Conservation (phyloP, 2,113 vertebrate species). For the Ursus arctos region DNA sequence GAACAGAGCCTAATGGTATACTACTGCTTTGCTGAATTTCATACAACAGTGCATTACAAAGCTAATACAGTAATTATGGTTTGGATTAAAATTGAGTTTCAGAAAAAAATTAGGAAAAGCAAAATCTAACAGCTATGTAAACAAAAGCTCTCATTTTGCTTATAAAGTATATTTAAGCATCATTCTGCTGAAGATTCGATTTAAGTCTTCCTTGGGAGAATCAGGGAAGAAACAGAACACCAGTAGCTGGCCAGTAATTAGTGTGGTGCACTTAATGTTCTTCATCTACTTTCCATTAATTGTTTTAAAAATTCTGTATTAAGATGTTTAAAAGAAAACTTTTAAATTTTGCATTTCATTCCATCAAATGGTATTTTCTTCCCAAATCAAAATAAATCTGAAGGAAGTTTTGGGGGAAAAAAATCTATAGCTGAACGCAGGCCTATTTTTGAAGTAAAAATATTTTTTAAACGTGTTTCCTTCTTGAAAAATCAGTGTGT, state of each 20-base stretch:
- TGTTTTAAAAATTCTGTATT: constrained; percentile 63
- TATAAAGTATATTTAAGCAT: constrained; percentile 41
- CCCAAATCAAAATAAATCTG: constrained; percentile 28
- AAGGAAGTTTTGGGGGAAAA: not conserved
- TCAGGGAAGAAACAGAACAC: constrained; percentile 22
- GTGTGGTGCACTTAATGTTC: constrained; percentile 57
- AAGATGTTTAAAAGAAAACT: not conserved
- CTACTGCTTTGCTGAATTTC: constrained; percentile 69
- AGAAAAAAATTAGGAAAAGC: constrained; percentile 76
- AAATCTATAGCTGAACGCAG: constrained; percentile 38
- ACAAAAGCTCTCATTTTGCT: constrained; percentile 75
- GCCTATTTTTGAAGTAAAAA: constrained; percentile 68
- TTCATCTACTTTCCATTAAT: constrained; percentile 27
- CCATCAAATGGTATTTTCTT: constrained; percentile 61
- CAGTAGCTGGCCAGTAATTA: constrained; percentile 54
- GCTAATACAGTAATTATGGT: constrained; percentile 74
- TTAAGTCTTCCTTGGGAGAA: constrained; percentile 62
- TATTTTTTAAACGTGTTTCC: constrained; percentile 35
- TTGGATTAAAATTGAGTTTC: constrained; percentile 76
- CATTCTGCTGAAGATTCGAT: constrained; percentile 53
- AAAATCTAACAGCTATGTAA: constrained; percentile 72
- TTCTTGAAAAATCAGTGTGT: constrained; percentile 63
- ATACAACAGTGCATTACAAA: constrained; percentile 73
- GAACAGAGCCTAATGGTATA: constrained; percentile 68
- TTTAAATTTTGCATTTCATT: constrained; percentile 58